Evolutionary conservation across 1,140 invertebrate species (phyloP), one percentile per base, ranked within the genome.

Genomic region (Procambarus virginalis): DNA sequence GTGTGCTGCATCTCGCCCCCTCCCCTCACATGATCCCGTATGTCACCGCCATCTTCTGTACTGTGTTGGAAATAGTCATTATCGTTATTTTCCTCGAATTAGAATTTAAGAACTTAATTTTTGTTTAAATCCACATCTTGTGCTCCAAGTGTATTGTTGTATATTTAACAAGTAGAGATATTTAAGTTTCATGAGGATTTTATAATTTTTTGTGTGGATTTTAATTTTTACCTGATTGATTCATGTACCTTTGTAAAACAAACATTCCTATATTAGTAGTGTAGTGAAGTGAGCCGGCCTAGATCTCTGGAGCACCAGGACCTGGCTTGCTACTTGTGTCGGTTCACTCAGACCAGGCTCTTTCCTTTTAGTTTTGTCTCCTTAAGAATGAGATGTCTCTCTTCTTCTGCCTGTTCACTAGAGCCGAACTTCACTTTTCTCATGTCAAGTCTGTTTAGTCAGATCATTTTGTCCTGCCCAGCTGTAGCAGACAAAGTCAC

Each of bases 171-270:
- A 48, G 55, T 68, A 60, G 22, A 68, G 22, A n/a, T 78, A 78
- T 78, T 78, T 78, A 78, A 78, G 45, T 78, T 68, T 70, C 68
- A 58, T 68, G 73, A 79, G 49, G n/a, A 17, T 64, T 79, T 34
- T 58, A 81, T 60, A 55, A 68, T 68, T 58, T 68, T 45, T n/a
- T n/a, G 45, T 64, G 22, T 60, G 20, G 45, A 79, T 20, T 80
- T 49, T 70, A 22, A 8, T 80, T 22, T 86, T 48, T 86, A 80
- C 68, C 46, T 68, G 60, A 79, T 80, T n/a, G 48, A 58, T 86
- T 79, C 55, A 80, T 86, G 85, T 86, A 86, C 85, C 85, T 86
- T 70, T 86, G 22, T 86, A 55, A 64, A 64, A 83, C 45, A 68
- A 79, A 85, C 84, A 85, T 86, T 80, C 85, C 77, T 60, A 51